phyloP scores from a whole-genome alignment of 2,888 invertebrate genomes.

The Chaetoderma sp. region DNA sequence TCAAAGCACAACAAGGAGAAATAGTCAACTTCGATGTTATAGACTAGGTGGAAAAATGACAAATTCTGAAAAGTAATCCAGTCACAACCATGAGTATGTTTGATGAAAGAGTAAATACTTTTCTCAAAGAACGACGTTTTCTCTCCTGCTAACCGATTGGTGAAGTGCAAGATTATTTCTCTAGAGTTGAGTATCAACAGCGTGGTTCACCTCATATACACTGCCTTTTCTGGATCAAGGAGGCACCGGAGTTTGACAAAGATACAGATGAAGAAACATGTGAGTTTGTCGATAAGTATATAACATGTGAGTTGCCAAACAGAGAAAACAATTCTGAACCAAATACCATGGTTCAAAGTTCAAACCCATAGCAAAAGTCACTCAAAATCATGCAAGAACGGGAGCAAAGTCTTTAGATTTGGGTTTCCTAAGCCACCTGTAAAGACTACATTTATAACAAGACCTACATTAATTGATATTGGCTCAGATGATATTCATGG shows the following conservation, averaged over 20 bases:
- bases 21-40: slow-evolving; percentile 26
- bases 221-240: too few relatives aligned
- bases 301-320: slow-evolving; percentile 26
- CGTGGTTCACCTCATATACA: too few relatives aligned
- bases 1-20: not conserved
- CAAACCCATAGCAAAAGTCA: slow-evolving; percentile 35
- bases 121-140: slow-evolving; percentile 22
- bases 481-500: too few relatives aligned
- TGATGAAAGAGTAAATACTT: slow-evolving; percentile 27
- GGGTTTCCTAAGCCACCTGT: slow-evolving; percentile 32
- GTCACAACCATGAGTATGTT: slow-evolving; percentile 34
- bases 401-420: slow-evolving; percentile 27
- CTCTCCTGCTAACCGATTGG: slow-evolving; percentile 29
- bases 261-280: slow-evolving; percentile 23
- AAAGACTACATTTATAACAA: slow-evolving; percentile 22
- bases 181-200: too few relatives aligned
- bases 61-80: slow-evolving; percentile 30
- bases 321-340: slow-evolving; percentile 25
- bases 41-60: slow-evolving; percentile 26
- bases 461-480: not conserved
- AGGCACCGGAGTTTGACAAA: slow-evolving; percentile 22
- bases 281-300: slow-evolving; percentile 28
- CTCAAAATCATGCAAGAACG: slow-evolving; percentile 34
- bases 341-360: slow-evolving; percentile 27
- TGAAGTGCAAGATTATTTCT: slow-evolving; percentile 26